These are phyloP conservation scores for Cololabis saira DNA, from an alignment of 2,113 vertebrate genomes.

Conservation along the genomic window DNA sequence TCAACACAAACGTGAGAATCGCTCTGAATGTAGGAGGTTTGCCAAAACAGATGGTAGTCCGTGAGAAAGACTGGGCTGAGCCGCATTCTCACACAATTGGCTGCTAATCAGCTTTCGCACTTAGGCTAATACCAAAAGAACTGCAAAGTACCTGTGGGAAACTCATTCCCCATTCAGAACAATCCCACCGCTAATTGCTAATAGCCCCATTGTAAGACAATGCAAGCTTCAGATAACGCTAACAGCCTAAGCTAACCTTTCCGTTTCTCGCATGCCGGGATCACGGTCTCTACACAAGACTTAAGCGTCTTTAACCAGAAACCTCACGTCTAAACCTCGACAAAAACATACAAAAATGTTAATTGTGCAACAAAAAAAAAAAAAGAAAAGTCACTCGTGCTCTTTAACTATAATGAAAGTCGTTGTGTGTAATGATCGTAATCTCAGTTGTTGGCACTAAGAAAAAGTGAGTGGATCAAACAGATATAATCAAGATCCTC, in stretches of 20 bases:
- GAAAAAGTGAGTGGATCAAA: too few relatives aligned
- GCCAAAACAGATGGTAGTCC: constrained; percentile 30
- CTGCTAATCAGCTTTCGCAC: constrained; percentile 78
- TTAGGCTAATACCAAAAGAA: constrained; percentile 73
- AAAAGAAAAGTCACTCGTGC: not conserved
- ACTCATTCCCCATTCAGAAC: constrained; percentile 55
- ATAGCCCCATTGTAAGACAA: constrained; percentile 54
- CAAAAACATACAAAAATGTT: constrained; percentile 40
- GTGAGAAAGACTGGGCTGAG: constrained; percentile 55
- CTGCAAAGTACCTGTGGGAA: constrained; percentile 79
- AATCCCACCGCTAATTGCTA: constrained; percentile 52
- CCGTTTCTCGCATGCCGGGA: constrained; percentile 47
- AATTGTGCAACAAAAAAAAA: constrained; percentile 20
- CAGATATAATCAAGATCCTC: too few relatives aligned
- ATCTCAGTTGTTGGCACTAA: not conserved
- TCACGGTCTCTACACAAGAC: constrained; percentile 30
- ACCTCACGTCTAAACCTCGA: constrained; percentile 28
- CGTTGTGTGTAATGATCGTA: not conserved
- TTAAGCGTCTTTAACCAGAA: constrained; percentile 44
- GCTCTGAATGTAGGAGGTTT: not conserved
- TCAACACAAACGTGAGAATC: not conserved
- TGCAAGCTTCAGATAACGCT: constrained; percentile 46
- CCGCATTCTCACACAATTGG: constrained; percentile 64
- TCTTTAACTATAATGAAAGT: not conserved
- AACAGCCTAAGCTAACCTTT: constrained; percentile 32